Evolutionary conservation across 2,888 invertebrate genomes (phyloP).

Genomic region (Ptycholaimellus sp.): DNA sequence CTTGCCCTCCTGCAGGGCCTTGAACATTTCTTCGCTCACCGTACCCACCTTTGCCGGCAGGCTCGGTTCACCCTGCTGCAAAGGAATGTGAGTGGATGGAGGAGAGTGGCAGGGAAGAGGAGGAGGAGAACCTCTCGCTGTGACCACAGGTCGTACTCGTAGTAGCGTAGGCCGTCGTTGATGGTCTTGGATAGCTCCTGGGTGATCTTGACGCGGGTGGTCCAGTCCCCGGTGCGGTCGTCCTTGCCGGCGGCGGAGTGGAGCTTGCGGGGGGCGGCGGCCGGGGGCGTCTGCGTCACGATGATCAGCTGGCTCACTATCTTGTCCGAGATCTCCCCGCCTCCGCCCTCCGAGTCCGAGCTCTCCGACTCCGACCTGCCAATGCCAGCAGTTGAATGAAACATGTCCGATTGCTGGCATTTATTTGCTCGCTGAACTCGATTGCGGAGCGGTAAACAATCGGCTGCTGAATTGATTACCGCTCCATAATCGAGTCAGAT

Average conservation of each 20-base stretch:
- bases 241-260: too few species aligned
- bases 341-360: too few species aligned
- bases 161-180: constrained; percentile 80
- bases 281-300: constrained; percentile 48
- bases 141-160: constrained; percentile 76
- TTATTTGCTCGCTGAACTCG: too few species aligned
- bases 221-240: constrained; percentile 59
- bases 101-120: constrained; percentile 1
- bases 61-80: constrained; percentile 8
- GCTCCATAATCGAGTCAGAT: too few species aligned
- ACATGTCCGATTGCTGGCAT: too few species aligned
- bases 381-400: too few species aligned
- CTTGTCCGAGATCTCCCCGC: constrained; percentile 32
- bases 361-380: too few species aligned
- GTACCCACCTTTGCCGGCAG: constrained; percentile 13
- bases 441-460: too few species aligned
- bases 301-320: constrained; percentile 44
- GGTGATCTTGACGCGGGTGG: constrained; percentile 65
- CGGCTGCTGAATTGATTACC: too few species aligned
- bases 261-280: constrained; percentile 25
- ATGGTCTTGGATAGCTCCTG: constrained; percentile 81
- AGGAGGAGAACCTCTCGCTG: constrained; percentile 5
- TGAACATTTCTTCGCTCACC: constrained; percentile 13
- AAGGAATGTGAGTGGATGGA: constrained; percentile 2
- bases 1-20: constrained; percentile 11